These are phyloP conservation scores for Morpho deidamia DNA, from an alignment of 2,888 invertebrate species.

Conservation along the genomic window DNA sequence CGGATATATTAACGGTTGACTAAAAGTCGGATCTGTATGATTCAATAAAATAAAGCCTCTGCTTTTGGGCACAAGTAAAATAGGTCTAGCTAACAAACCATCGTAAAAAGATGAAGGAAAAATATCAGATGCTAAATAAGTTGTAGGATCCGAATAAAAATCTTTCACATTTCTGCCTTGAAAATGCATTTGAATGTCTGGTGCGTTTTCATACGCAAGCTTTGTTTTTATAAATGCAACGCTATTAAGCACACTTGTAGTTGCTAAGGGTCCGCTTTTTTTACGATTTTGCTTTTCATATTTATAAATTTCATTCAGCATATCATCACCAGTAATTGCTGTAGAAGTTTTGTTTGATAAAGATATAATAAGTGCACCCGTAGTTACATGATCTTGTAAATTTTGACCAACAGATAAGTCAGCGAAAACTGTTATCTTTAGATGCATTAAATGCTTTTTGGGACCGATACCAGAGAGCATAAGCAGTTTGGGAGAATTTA, in stretches of 20 bases:
- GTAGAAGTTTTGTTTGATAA: slow-evolving; percentile 78
- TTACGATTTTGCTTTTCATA: slow-evolving; percentile 55
- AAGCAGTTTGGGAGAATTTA: slow-evolving; percentile 81
- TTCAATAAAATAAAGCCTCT: slow-evolving; percentile 81
- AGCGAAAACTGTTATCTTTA: slow-evolving; percentile 77
- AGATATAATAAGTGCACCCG: slow-evolving; percentile 67
- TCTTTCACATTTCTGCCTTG: slow-evolving; percentile 79
- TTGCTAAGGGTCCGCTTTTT: slow-evolving; percentile 73
- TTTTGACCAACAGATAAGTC: slow-evolving; percentile 86
- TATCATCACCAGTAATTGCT: slow-evolving; percentile 48
- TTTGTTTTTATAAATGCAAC: slow-evolving; percentile 81
- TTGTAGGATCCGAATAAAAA: slow-evolving; percentile 78
- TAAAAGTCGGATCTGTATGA: slow-evolving; percentile 83
- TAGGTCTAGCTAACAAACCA: slow-evolving; percentile 79
- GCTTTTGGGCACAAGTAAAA: slow-evolving; percentile 81
- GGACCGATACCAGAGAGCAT: slow-evolving; percentile 85
- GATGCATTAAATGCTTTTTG: slow-evolving; percentile 63
- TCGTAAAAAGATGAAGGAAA: slow-evolving; percentile 81
- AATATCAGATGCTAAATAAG: slow-evolving; percentile 59
- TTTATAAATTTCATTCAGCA: slow-evolving; percentile 58
- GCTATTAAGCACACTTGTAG: slow-evolving; percentile 74
- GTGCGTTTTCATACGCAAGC: slow-evolving; percentile 59
- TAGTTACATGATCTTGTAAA: slow-evolving; percentile 86
- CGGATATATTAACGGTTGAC: slow-evolving; percentile 85
- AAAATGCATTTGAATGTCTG: slow-evolving; percentile 83